These are phyloP conservation scores for Drosophila saltans DNA, from an alignment of 1,140 invertebrate genomes.

Conservation along the genomic window DNA sequence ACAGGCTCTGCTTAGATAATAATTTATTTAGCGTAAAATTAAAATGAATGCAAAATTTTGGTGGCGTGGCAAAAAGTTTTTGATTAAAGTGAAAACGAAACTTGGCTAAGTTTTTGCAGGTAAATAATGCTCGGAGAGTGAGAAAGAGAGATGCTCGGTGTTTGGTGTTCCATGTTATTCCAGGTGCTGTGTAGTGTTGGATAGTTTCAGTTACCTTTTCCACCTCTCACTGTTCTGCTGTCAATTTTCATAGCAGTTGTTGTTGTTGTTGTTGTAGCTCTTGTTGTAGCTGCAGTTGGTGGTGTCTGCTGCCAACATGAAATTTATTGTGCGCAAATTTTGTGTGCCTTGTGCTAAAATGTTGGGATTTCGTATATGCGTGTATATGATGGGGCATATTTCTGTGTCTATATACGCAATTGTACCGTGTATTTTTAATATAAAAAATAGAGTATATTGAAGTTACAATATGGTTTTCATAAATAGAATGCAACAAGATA, in stretches of 20 bases:
- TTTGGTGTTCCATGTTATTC: slow-evolving; percentile 55
- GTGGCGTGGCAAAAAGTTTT: slow-evolving; percentile 71
- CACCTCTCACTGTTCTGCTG: slow-evolving; percentile 30
- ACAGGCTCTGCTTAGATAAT: slow-evolving; percentile 69
- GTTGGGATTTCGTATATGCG: neutral
- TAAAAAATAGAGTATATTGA: neutral
- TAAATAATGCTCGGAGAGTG: neutral
- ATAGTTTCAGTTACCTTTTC: slow-evolving; percentile 64
- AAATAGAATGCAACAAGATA: no score
- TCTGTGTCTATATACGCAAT: slow-evolving; percentile 15
- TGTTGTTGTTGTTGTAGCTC: slow-evolving; percentile 19
- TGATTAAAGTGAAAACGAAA: slow-evolving; percentile 81
- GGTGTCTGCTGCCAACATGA: slow-evolving; percentile 47
- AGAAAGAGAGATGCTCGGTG: neutral
- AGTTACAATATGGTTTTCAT: no score
- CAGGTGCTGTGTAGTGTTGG: slow-evolving; percentile 53
- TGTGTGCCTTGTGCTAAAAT: slow-evolving; percentile 32
- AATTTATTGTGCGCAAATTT: slow-evolving; percentile 70
- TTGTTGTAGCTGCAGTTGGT: slow-evolving; percentile 23
- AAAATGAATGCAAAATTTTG: slow-evolving; percentile 79
- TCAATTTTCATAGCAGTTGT: slow-evolving; percentile 58
- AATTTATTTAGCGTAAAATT: slow-evolving; percentile 81
- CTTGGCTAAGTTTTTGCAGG: slow-evolving; percentile 59
- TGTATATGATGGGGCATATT: neutral
- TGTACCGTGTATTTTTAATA: neutral